Evolutionary conservation across 2,113 vertebrate species (phyloP), one percentile per base, ranked within the genome.

Genomic region (Megalops atlanticus): DNA sequence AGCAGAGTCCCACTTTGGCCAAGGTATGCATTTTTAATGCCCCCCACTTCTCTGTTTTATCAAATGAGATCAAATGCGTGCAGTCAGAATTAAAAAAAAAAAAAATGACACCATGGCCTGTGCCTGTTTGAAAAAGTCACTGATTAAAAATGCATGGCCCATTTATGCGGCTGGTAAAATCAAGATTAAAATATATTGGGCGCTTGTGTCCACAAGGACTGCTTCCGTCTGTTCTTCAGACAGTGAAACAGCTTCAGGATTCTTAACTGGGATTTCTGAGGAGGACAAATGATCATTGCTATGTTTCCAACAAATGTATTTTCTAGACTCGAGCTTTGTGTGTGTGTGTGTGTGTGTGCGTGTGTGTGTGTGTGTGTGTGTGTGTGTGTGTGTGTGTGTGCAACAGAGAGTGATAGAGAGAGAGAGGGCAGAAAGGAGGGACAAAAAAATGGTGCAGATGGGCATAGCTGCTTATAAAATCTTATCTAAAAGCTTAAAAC

Each of bases 81-180:
- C n/a, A 40, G n/a, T 31, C 12, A 12, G 33, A 2, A 24, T 74
- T 31, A 11, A 69, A 27, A 79, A n/a, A n/a, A 2, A 24, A 45
- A 24, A 2, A 54, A 80, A 80, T 73, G 31, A 80, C 35, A 24
- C 68, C 21, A 45, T 52, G 7, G 78, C 33, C 78, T 54, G 77
- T 84, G 87, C 89, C 86, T 82, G 82, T 24, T 80, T 58, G 49
- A 87, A 77, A 82, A 81, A 87, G 86, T 15, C 76, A 74, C 52
- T 45, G 81, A 90, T 92, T 89, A 92, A 92, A 91, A 87, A 90
- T 92, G 85, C 73, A 92, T 70, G 45, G 83, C 72, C 76, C 88
- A 89, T 92, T 92, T 92, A 90, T 82, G 85, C 83, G 86, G 86
- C 84, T 87, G 88, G 90, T 89, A 91, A 89, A 91, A 91, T 83